Evolutionary conservation across 2,113 vertebrate genomes (phyloP).

Genomic region (Ochotona curzoniae): DNA sequence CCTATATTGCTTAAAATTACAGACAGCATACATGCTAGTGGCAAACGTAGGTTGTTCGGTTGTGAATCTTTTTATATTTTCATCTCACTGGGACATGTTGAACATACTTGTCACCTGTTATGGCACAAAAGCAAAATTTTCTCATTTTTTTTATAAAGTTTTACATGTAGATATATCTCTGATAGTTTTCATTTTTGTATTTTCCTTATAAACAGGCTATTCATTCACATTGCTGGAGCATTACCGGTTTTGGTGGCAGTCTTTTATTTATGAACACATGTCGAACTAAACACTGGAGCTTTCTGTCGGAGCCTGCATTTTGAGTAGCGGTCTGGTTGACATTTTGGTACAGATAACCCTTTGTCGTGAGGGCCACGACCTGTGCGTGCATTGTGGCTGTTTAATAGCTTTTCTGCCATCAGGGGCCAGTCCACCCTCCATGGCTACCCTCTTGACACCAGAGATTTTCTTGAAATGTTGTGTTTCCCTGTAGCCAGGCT

Average conservation of each 20-base stretch:
- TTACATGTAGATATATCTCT: not conserved
- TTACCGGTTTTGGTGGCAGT: not conserved
- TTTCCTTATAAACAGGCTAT: not conserved
- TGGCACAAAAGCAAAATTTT: not conserved
- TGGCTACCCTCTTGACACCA: no score
- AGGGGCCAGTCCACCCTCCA: not conserved
- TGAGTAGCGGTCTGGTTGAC: not conserved
- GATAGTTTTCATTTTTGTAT: not conserved
- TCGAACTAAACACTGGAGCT: not conserved
- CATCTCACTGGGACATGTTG: not conserved
- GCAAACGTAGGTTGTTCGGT: not conserved
- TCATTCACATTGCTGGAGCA: not conserved
- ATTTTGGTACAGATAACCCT: not conserved
- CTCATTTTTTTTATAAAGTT: not conserved
- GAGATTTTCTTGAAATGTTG: no score
- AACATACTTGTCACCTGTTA: not conserved
- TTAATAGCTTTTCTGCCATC: not conserved
- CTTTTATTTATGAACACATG: not conserved
- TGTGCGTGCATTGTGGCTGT: not conserved
- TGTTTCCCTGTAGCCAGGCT: not conserved
- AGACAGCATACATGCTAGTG: not conserved
- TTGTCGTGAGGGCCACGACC: not conserved
- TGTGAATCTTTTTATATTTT: not conserved
- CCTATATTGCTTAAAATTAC: not conserved
- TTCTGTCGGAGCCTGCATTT: not conserved